Conservation (phyloP, 2,888 invertebrate genomes). For the Crematogaster levior region DNA sequence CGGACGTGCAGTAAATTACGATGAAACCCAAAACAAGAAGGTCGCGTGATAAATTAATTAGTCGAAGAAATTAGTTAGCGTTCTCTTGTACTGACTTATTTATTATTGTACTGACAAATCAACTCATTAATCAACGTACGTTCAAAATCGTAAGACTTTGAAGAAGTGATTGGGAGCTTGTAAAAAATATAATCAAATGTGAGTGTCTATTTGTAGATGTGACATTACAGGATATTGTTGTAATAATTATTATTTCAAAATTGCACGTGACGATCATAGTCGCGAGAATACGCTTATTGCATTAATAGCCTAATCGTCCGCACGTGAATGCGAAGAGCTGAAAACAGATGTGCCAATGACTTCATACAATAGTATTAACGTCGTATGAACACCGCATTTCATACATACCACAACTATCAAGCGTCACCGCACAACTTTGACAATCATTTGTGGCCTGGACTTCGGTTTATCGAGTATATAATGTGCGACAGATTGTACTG, state of each 20-base stretch:
- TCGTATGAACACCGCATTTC: background rate
- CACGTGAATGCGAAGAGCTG: background rate
- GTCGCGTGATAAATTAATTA: constrained; percentile 42
- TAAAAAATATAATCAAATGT: background rate
- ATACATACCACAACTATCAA: background rate
- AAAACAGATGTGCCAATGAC: constrained; percentile 12
- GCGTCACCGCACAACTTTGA: constrained; percentile 19
- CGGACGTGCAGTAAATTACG: constrained; percentile 36
- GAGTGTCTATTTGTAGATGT: background rate
- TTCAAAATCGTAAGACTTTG: background rate
- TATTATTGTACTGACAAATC: too few species aligned
- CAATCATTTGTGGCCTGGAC: constrained; percentile 35
- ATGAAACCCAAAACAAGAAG: constrained; percentile 40
- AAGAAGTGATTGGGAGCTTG: background rate
- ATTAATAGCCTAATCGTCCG: background rate
- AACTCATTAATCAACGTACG: too few species aligned
- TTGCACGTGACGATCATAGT: background rate
- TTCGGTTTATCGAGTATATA: constrained; percentile 41
- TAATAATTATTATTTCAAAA: background rate
- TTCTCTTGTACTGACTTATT: constrained; percentile 15
- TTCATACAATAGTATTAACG: constrained; percentile 10
- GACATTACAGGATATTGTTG: background rate
- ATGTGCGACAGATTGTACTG: constrained; percentile 29
- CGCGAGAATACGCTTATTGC: background rate
- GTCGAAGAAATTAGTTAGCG: constrained; percentile 28